These are phyloP conservation scores for Suillia variegata DNA, from an alignment of 2,888 invertebrate species.

Conservation along the genomic window DNA sequence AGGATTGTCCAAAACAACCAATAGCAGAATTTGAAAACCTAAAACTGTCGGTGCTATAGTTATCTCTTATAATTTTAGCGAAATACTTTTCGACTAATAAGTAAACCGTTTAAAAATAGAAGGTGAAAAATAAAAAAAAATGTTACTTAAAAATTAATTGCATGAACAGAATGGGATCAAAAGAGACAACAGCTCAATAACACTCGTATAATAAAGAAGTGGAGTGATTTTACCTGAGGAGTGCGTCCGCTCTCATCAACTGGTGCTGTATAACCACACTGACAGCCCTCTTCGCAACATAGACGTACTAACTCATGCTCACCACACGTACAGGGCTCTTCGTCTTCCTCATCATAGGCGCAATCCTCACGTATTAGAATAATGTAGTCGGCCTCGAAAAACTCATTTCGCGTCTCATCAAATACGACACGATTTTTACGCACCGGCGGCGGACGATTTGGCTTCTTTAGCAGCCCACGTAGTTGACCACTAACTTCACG, in stretches of 20 bases:
- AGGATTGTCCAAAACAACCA: too few relatives aligned
- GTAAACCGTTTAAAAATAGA: too few relatives aligned
- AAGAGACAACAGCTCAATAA: too few relatives aligned
- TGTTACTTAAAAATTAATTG: too few relatives aligned
- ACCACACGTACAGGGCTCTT: slow-evolving; percentile 75
- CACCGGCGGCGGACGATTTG: slow-evolving; percentile 69
- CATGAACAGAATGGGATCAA: too few relatives aligned
- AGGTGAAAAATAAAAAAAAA: too few relatives aligned
- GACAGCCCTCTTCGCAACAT: slow-evolving; percentile 74
- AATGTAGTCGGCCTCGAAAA: slow-evolving; percentile 91
- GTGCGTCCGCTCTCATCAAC: slow-evolving; percentile 52
- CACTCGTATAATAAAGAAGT: too few relatives aligned
- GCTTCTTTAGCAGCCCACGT: slow-evolving; percentile 72
- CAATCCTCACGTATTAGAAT: slow-evolving; percentile 89
- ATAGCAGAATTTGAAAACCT: too few relatives aligned
- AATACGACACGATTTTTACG: slow-evolving; percentile 84
- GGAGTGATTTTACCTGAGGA: slow-evolving; percentile 61
- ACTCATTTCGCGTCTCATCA: slow-evolving; percentile 87
- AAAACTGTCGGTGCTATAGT: too few relatives aligned
- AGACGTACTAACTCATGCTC: slow-evolving; percentile 70
- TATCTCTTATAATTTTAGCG: too few relatives aligned
- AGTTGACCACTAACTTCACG: slow-evolving; percentile 62
- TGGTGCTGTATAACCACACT: slow-evolving; percentile 62
- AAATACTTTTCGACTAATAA: too few relatives aligned
- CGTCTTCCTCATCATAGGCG: slow-evolving; percentile 79